A percentile compares a stretch with the other conserved stretches of the same genome.
These are phyloP conservation scores for Bradypodion ventrale DNA, from an alignment of 2,797 vertebrate species.

Conservation along the genomic window DNA sequence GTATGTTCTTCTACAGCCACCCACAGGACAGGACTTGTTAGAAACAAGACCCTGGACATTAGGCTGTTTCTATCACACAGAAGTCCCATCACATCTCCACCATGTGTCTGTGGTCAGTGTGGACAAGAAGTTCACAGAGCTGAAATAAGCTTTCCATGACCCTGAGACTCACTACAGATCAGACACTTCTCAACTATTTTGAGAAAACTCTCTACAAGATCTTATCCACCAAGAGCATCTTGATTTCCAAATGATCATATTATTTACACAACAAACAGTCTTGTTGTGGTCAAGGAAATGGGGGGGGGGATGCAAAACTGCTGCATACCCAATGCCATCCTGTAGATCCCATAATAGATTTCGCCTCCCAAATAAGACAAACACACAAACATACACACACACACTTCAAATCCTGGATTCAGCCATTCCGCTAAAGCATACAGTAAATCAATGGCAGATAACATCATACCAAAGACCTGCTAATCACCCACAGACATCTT, in stretches of 20 bases:
- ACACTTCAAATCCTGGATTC: background rate
- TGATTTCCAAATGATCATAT: background rate
- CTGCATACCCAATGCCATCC: too few species aligned
- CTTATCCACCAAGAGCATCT: too few species aligned
- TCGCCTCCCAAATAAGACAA: background rate
- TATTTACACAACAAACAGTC: background rate
- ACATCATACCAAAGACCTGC: constrained; percentile 2
- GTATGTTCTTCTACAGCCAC: too few species aligned
- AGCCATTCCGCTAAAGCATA: constrained; percentile 6
- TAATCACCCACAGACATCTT: constrained; percentile 32
- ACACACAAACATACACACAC: background rate
- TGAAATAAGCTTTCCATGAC: too few species aligned
- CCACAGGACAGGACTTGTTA: too few species aligned
- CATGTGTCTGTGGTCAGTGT: background rate
- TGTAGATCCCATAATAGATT: background rate
- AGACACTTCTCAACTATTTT: background rate
- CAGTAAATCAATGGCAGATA: constrained; percentile 20
- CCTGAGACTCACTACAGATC: background rate
- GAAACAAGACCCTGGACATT: background rate
- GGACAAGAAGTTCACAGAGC: background rate
- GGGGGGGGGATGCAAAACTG: background rate
- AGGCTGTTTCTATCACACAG: background rate
- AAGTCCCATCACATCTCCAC: background rate
- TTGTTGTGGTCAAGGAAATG: constrained; percentile 9
- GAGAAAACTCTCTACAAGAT: background rate